Base-by-base conservation (phyloP, 2,797 vertebrate genomes). In the Myotis vivesi region DNA sequence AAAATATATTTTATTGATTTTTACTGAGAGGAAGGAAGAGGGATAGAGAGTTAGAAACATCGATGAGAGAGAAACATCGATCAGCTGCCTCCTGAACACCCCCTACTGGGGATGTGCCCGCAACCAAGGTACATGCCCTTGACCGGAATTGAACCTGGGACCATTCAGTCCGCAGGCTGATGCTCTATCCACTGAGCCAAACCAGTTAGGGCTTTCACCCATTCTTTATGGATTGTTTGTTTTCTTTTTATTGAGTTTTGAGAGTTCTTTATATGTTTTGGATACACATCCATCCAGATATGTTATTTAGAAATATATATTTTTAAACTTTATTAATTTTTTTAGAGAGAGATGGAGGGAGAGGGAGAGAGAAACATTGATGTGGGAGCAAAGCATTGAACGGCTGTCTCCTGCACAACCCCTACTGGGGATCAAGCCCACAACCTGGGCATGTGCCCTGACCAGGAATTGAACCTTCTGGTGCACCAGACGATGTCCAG, bases 221-320 rank as follows among this genome's bases (percentile, higher is more conserved):
- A 38, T 38, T 38, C 87, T 73, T 46, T 72, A 72, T 64, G 73
- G 28, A 3, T 49, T 6, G 2, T 92, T 87, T 66, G 25, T 69
- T 84, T 79, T 76, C 16, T 66, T 94, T 84, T 64, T 51, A 64
- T 33, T 89, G 82, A 87, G 28, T 84, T 81, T 75, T 81, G 71
- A 87, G 55, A 83, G 6, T 79, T 96, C 30, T 64, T 10, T 89
- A 44, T 87, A 66, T 66, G 16, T 66, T 87, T 15, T 90, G 33
- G 19, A 30, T 19, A 20, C n/a, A 36, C 57, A 28, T 55, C 22
- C 46, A 36, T 55, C 44, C 11, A 38, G 62, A 79, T 38, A 62
- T 11, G 33, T 87, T n/a, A 73, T 80, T 89, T 66, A 66, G 64
- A 66, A 66, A 66, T 33, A 66, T 33, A 64, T 64, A 64, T 64